Evolutionary conservation across 2,113 vertebrate species (phyloP), one percentile per base, ranked within the genome.

Genomic region (Rhinichthys klamathensis): DNA sequence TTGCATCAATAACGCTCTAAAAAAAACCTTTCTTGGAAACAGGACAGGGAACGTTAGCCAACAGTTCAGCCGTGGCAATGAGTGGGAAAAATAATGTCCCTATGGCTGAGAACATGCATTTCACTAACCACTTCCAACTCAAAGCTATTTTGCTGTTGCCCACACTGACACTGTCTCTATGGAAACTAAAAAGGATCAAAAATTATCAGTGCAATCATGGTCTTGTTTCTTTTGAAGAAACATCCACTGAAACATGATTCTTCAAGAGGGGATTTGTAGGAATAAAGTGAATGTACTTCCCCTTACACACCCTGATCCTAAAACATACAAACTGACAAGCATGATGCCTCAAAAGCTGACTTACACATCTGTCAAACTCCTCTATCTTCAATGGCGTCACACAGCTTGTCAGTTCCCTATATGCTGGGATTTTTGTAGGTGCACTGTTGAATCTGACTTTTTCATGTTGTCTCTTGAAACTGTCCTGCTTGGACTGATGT

Each of bases 271-370:
- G 63, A 54, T 69, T 51, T 69, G 80, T 54, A 54, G 63, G 46
- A 82, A 51, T 69, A 35, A 30, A 3, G n/a, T 41, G 41, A 51
- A 46, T 41, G 60, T 13, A 56, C 46, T 23, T 82, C 18, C 25
- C 61, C 27, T 65, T 10, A 30, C 25, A 35, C 61, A 69, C 44
- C 79, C 44, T 69, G 25, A 23, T 35, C 41, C 41, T 67, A 49
- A 81, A 69, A 67, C 44, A 81, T 32, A 81, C 35, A 79, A n/a
- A 79, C 74, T 77, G 74, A 81, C 38, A 49, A 8, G 60, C 38
- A 81, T 30, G 25, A 81, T 65, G 41, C 25, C 25, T 30, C n/a
- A 46, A 61, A 63, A 67, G 11, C 25, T 11, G 11, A 30, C 3
- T 44, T 46, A 25, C 13, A 80, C 58, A 63, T 63, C n/a, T 80